Percentiles rank a stretch among this genome's conserved stretches.
phyloP scores from a whole-genome alignment of 2,113 vertebrate species.

The Onychostruthus taczanowskii region DNA sequence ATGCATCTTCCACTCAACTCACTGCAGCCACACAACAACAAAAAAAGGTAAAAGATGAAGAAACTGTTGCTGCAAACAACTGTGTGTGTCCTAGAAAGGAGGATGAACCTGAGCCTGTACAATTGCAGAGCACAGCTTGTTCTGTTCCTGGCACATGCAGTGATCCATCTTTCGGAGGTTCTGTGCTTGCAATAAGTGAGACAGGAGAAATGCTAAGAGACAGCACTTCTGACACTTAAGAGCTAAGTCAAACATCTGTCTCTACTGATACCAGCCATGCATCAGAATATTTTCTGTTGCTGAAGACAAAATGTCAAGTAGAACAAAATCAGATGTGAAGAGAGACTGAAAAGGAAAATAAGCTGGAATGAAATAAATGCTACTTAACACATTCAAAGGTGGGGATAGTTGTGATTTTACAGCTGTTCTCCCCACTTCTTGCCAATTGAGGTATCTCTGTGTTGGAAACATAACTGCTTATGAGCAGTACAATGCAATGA shows the following conservation, averaged over 20 bases:
- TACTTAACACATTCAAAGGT: not conserved
- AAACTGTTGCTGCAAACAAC: not conserved
- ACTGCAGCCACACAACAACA: not conserved
- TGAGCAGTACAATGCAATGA: not conserved
- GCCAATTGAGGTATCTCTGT: not conserved
- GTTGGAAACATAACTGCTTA: not conserved
- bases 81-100: not conserved
- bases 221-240: conserved; percentile 18
- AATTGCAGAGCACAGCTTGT: not conserved
- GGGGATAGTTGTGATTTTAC: not conserved
- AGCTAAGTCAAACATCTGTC: not conserved
- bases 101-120: not conserved
- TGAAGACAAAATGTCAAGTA: not conserved
- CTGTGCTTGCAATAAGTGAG: not conserved
- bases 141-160: not conserved
- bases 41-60: not conserved
- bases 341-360: not conserved
- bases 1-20: not conserved
- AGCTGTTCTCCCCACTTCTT: not conserved
- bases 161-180: not conserved
- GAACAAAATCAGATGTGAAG: not conserved
- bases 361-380: not conserved
- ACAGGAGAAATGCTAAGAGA: not conserved
- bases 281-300: conserved; percentile 28
- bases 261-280: not conserved